phyloP scores from a whole-genome alignment of 1,140 invertebrate genomes.

The Maconellicoccus hirsutus region DNA sequence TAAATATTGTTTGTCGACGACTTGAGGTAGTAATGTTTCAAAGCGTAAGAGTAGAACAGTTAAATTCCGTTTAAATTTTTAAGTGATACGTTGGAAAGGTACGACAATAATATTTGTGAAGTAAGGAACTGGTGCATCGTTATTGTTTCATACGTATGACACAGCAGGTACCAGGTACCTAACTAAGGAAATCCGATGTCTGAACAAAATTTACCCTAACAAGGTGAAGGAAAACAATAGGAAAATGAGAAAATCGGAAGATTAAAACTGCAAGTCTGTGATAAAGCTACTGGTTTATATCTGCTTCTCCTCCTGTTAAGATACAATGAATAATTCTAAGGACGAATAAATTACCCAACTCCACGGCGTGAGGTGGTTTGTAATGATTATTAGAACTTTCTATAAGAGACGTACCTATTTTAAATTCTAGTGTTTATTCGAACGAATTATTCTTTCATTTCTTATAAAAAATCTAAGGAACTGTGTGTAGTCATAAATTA shows the following conservation, averaged over 20 bases:
- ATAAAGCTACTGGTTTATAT: neutral
- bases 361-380: neutral
- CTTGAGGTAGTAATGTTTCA: no score
- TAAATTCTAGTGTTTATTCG: no score
- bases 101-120: neutral
- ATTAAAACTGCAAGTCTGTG: neutral
- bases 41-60: no score
- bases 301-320: neutral
- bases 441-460: no score
- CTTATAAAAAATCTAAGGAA: no score
- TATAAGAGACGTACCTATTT: no score
- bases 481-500: no score
- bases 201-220: neutral
- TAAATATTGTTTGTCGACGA: no score
- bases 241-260: neutral
- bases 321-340: neutral
- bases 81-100: neutral
- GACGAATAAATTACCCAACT: neutral
- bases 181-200: constrained; percentile 3
- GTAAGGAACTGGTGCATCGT: neutral
- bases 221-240: neutral
- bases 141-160: neutral
- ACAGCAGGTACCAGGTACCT: no score
- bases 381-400: neutral
- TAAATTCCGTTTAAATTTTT: neutral